Evolutionary conservation across 2,113 vertebrate species (phyloP).

Genomic region (Proteles cristata): DNA sequence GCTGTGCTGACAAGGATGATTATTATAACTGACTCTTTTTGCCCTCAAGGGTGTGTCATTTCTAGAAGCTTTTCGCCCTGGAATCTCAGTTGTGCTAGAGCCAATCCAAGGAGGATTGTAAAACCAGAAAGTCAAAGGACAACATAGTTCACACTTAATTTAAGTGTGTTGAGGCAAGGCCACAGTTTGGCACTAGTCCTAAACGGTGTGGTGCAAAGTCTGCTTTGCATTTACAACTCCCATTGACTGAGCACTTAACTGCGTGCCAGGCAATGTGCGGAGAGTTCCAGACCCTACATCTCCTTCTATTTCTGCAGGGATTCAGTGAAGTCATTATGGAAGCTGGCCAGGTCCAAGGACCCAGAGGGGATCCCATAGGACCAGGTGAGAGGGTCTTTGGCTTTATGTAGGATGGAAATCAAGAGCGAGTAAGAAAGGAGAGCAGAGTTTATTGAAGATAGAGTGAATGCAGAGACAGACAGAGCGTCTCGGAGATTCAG

Average conservation of each 20-base stretch:
- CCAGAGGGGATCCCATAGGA: neutral
- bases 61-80: slow-evolving; percentile 59
- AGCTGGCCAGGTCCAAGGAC: neutral
- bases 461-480: neutral
- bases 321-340: neutral
- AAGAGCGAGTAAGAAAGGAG: neutral
- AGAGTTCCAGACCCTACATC: neutral
- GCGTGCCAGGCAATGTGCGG: neutral
- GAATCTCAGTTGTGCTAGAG: neutral
- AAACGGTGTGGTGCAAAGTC: neutral
- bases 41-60: slow-evolving; percentile 57
- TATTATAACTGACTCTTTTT: slow-evolving; percentile 58
- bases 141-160: neutral
- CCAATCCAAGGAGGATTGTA: slow-evolving; percentile 23
- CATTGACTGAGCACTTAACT: neutral
- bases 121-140: slow-evolving; percentile 36
- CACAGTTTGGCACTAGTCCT: neutral
- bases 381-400: neutral
- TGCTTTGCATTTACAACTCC: neutral
- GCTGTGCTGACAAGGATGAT: slow-evolving; percentile 79
- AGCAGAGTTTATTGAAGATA: neutral
- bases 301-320: neutral
- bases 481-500: neutral
- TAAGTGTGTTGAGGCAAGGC: neutral
- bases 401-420: neutral